A percentile compares a stretch with the other conserved stretches of the same genome.
Evolutionary conservation across 2,888 invertebrate genomes (phyloP).

Genomic region (Boloria euphrosyne): DNA sequence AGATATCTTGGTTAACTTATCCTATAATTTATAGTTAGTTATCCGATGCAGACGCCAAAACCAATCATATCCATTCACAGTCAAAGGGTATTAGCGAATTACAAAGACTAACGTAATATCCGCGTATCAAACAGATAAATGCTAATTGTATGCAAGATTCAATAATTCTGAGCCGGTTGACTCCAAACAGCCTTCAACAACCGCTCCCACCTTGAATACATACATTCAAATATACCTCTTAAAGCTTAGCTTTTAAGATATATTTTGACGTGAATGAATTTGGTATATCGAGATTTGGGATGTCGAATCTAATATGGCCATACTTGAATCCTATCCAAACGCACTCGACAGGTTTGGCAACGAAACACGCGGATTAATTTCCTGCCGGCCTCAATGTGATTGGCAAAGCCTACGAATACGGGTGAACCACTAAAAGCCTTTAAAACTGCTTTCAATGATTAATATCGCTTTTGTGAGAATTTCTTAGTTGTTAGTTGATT

Average conservation of each 20-base stretch:
- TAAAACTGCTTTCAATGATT: slow-evolving; percentile 43
- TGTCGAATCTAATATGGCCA: slow-evolving; percentile 34
- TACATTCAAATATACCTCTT: slow-evolving; percentile 14
- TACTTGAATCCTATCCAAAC: slow-evolving; percentile 49
- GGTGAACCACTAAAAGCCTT: slow-evolving; percentile 37
- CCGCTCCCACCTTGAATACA: slow-evolving; percentile 2
- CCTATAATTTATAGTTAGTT: not conserved
- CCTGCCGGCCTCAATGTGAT: slow-evolving; percentile 46
- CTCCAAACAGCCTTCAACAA: slow-evolving; percentile 17
- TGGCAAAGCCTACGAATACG: slow-evolving; percentile 39
- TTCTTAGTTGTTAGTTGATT: too few species aligned
- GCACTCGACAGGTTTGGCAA: slow-evolving; percentile 48
- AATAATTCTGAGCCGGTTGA: slow-evolving; percentile 33
- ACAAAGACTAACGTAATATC: slow-evolving; percentile 29
- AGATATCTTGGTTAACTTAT: not conserved
- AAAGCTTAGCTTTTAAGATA: not conserved
- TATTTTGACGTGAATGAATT: slow-evolving; percentile 18
- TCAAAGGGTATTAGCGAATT: slow-evolving; percentile 19
- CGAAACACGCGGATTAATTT: slow-evolving; percentile 50
- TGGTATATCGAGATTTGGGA: slow-evolving; percentile 21
- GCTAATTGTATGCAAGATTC: slow-evolving; percentile 33
- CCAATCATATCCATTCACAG: slow-evolving; percentile 1
- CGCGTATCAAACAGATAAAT: slow-evolving; percentile 29
- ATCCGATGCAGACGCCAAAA: slow-evolving; percentile 3
- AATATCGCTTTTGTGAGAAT: slow-evolving; percentile 33